A percentile compares a stretch with the other conserved stretches of the same genome.
Evolutionary conservation across 2,797 vertebrate genomes (phyloP).

Genomic region (Myioborus miniatus): DNA sequence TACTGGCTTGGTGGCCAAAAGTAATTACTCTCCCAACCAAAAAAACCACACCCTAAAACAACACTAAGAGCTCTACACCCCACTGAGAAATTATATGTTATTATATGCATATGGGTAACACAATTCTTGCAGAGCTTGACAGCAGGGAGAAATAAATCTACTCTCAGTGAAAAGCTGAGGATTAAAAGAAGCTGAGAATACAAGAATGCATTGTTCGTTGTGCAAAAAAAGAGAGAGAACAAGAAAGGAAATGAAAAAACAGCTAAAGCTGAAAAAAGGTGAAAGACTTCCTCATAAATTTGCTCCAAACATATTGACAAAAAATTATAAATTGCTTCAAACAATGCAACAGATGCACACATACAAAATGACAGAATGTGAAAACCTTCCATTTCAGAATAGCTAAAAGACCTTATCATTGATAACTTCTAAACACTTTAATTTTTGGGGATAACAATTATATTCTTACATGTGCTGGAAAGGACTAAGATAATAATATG

Average conservation of each 20-base stretch:
- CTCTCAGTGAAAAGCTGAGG: neutral
- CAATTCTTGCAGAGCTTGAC: neutral
- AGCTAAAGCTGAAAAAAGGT: neutral
- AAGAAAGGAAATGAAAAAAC: neutral
- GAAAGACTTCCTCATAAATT: neutral
- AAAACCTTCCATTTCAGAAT: neutral
- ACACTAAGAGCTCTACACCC: rapidly evolving
- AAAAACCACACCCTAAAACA: rapidly evolving
- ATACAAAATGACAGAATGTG: neutral
- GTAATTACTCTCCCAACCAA: rapidly evolving
- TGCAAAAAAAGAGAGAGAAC: neutral
- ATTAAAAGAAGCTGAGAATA: neutral
- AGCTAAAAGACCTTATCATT: neutral
- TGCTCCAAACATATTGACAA: neutral
- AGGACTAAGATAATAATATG: neutral
- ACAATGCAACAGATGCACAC: neutral
- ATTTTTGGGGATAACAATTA: neutral
- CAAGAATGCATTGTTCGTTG: neutral
- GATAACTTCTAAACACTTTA: neutral
- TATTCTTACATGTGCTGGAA: neutral
- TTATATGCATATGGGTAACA: neutral
- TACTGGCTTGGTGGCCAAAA: neutral
- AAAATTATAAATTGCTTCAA: neutral
- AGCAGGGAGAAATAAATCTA: neutral
- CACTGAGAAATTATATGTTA: neutral